Percentiles rank a stretch among this genome's conserved stretches.
These are phyloP conservation scores for Xestobium rufovillosum DNA, from an alignment of 2,888 invertebrate species.

Conservation along the genomic window DNA sequence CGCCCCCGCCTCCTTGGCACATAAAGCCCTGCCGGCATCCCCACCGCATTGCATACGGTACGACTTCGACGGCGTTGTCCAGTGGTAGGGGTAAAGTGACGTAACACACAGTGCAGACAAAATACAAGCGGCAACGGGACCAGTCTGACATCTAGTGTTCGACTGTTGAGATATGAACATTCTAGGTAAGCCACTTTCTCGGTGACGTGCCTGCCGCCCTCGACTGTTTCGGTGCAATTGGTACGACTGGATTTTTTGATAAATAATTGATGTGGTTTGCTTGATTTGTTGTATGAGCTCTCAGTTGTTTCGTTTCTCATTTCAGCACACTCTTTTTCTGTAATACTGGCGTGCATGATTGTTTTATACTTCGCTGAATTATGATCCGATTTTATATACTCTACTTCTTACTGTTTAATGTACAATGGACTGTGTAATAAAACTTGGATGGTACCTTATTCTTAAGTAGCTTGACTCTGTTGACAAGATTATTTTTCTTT, in stretches of 20 bases:
- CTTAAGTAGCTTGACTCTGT: too few species aligned
- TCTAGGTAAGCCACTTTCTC: slow-evolving; percentile 42
- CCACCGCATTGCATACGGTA: slow-evolving; percentile 7
- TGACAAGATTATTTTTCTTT: too few species aligned
- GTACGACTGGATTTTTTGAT: slow-evolving; percentile 38
- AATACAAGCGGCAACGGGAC: slow-evolving; percentile 38
- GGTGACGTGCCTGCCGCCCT: slow-evolving; percentile 28
- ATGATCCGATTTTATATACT: too few species aligned
- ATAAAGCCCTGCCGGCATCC: slow-evolving; percentile 17
- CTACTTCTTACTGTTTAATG: too few species aligned
- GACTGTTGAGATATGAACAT: slow-evolving; percentile 45
- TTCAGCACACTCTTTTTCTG: too few species aligned
- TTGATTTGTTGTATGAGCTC: slow-evolving; percentile 24
- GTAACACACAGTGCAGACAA: slow-evolving; percentile 44
- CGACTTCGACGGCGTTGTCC: background rate
- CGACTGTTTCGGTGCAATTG: slow-evolving; percentile 34
- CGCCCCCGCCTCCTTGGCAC: slow-evolving; percentile 11
- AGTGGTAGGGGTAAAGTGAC: slow-evolving; percentile 35
- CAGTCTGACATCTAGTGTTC: slow-evolving; percentile 45
- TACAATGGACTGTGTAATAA: too few species aligned
- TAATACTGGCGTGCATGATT: slow-evolving; percentile 20
- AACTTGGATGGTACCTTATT: too few species aligned
- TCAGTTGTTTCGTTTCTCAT: slow-evolving; percentile 15
- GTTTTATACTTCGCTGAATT: too few species aligned
- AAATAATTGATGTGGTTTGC: slow-evolving; percentile 32